Evolutionary conservation across 2,888 invertebrate species (phyloP).

Genomic region (Rhingia rostrata): DNA sequence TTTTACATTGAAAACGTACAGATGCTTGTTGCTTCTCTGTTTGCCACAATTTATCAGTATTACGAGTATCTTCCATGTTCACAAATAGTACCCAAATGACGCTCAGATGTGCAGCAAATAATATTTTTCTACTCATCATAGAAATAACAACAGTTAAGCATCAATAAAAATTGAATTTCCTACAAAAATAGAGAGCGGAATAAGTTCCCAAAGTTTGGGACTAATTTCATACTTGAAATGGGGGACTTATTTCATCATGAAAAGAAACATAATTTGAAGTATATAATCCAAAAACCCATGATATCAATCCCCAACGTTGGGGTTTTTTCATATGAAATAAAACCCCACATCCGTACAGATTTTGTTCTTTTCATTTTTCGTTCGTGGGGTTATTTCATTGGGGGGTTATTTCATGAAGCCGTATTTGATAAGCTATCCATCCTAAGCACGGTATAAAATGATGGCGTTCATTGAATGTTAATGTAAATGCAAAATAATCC

Average conservation of each 20-base stretch:
- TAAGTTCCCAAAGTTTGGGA: neutral
- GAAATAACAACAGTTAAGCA: slow-evolving; percentile 8
- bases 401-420: too few relatives aligned
- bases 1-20: slow-evolving; percentile 6
- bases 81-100: slow-evolving; percentile 7
- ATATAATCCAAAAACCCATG: neutral
- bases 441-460: too few relatives aligned
- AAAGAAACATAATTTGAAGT: neutral
- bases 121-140: slow-evolving; percentile 4
- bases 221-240: neutral
- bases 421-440: too few relatives aligned
- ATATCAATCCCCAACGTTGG: too few relatives aligned
- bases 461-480: too few relatives aligned
- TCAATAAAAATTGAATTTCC: slow-evolving; percentile 5
- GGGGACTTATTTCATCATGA: neutral
- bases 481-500: too few relatives aligned
- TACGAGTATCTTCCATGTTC: neutral
- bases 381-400: too few relatives aligned
- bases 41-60: neutral
- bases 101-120: neutral
- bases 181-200: slow-evolving; percentile 1
- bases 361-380: too few relatives aligned
- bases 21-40: slow-evolving; percentile 8
- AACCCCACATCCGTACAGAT: too few relatives aligned
- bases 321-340: too few relatives aligned